Percentiles rank a stretch among this genome's conserved stretches.
phyloP scores from a whole-genome alignment of 92 coral and sea anemone species.

The Epizoanthus illoricatus region DNA sequence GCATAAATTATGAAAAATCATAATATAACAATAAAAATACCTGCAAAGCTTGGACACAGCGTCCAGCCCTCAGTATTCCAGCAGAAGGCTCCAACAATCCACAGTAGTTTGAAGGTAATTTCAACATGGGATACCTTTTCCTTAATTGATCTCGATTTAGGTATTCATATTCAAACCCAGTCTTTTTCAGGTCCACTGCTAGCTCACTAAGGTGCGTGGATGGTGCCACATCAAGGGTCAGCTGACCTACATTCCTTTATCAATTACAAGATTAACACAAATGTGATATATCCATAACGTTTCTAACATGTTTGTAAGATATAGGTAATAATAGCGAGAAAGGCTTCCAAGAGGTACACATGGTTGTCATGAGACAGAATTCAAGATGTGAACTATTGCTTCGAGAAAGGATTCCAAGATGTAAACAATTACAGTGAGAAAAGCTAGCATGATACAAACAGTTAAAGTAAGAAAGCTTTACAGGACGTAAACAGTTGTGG shows the following conservation, averaged over 20 bases:
- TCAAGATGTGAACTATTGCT: no score
- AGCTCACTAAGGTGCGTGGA: neutral
- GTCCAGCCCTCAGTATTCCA: slow-evolving; percentile 27
- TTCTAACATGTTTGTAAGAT: no score
- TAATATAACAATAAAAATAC: neutral
- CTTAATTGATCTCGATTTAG: slow-evolving; percentile 10
- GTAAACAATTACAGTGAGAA: no score
- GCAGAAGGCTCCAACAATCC: slow-evolving; percentile 30
- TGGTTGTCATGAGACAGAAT: neutral
- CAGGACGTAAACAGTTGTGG: no score
- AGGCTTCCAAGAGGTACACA: neutral
- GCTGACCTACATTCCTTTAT: slow-evolving; percentile 22
- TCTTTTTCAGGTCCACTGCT: slow-evolving; percentile 15
- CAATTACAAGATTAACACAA: neutral
- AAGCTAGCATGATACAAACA: no score
- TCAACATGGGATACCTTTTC: slow-evolving; percentile 25
- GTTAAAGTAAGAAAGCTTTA: no score
- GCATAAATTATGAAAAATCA: no score
- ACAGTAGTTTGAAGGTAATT: slow-evolving; percentile 23
- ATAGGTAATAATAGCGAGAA: no score
- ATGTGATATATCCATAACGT: no score
- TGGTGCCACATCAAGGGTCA: slow-evolving; percentile 12
- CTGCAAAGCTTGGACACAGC: slow-evolving; percentile 41
- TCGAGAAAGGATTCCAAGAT: no score
- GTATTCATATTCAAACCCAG: slow-evolving; percentile 12